Percentiles rank a stretch among this genome's conserved stretches.
Conservation (phyloP, 2,113 vertebrate species). For the Rhombomys opimus region DNA sequence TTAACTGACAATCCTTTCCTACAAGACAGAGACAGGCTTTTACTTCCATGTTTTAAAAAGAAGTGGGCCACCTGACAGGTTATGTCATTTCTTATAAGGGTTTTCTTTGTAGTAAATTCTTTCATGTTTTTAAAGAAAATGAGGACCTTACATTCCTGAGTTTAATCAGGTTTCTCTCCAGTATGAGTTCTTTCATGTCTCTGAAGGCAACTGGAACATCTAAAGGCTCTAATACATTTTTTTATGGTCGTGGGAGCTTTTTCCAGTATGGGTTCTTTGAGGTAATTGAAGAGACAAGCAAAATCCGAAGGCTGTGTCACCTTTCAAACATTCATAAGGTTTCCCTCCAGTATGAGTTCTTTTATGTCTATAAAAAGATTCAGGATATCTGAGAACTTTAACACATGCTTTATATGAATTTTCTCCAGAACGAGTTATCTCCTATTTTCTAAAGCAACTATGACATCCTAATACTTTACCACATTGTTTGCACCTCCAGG, state of each 20-base stretch:
- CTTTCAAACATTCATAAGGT: background rate
- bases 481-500: background rate
- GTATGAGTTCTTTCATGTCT: background rate
- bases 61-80: background rate
- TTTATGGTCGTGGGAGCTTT: background rate
- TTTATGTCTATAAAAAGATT: background rate
- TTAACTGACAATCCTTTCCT: background rate
- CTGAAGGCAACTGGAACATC: background rate
- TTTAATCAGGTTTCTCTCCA: background rate
- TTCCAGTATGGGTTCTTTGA: background rate
- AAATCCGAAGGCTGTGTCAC: background rate
- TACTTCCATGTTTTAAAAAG: background rate
- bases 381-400: background rate
- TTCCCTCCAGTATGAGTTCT: background rate
- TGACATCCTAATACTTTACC: background rate
- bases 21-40: background rate
- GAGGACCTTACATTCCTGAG: background rate
- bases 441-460: background rate
- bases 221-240: background rate
- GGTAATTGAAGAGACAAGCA: background rate
- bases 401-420: background rate
- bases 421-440: background rate
- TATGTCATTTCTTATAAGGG: background rate
- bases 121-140: slow-evolving; percentile 11
- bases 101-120: background rate